phyloP scores from a whole-genome alignment of 2,888 invertebrate species.

The Sarcophaga variegata region DNA sequence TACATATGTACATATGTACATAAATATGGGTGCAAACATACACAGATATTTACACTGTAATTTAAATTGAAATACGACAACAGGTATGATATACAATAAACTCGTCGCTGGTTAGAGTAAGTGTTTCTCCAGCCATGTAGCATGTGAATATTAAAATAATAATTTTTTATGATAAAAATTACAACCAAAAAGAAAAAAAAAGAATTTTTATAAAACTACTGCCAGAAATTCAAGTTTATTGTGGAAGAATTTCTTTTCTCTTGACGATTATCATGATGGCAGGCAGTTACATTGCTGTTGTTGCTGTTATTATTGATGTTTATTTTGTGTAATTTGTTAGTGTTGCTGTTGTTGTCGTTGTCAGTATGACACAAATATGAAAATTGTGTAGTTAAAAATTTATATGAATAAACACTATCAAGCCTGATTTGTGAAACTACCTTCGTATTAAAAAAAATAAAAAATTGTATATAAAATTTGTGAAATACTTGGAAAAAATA shows the following conservation, averaged over 20 bases:
- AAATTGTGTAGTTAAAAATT: slow-evolving; percentile 48
- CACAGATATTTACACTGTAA: not conserved
- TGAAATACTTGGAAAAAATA: not conserved
- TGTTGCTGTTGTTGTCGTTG: slow-evolving; percentile 36
- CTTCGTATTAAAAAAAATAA: slow-evolving; percentile 17
- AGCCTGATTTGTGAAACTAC: slow-evolving; percentile 60
- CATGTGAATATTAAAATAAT: slow-evolving; percentile 38
- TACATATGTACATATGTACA: not conserved
- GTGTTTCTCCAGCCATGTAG: not conserved
- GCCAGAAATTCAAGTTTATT: slow-evolving; percentile 64
- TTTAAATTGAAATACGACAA: not conserved
- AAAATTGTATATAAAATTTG: not conserved
- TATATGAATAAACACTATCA: slow-evolving; percentile 18
- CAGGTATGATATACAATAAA: not conserved
- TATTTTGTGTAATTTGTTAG: not conserved
- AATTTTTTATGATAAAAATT: not conserved
- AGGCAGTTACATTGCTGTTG: not conserved
- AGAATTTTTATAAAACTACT: not conserved
- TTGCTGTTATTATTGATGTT: not conserved
- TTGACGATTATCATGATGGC: not conserved
- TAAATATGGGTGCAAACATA: not conserved
- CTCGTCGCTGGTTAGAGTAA: not conserved
- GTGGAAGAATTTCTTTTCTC: slow-evolving; percentile 49
- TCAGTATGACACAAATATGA: slow-evolving; percentile 59
- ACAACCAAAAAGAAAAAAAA: not conserved